A percentile compares a stretch with the other conserved stretches of the same genome.
Conservation (phyloP, 2,888 invertebrate genomes). For the Drepanosiphum platanoidis region DNA sequence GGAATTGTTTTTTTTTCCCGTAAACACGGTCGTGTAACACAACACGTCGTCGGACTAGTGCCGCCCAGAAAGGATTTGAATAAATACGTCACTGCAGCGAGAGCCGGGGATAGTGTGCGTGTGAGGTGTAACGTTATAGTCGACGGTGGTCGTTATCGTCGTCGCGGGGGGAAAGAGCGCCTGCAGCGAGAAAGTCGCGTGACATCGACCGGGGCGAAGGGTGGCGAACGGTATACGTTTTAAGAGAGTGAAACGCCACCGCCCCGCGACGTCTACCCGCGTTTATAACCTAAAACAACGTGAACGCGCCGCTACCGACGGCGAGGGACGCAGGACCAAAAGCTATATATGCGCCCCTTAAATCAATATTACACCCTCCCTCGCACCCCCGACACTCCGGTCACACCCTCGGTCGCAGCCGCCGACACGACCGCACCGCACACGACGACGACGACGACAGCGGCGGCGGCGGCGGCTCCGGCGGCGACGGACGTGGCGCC, state of each 20-base stretch:
- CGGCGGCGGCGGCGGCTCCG: no score
- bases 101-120: no score
- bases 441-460: not conserved
- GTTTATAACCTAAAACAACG: slow-evolving; percentile 29
- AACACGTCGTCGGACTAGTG: no score
- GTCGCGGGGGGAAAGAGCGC: not conserved
- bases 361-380: slow-evolving; percentile 62
- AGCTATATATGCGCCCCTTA: slow-evolving; percentile 49
- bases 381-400: slow-evolving; percentile 4
- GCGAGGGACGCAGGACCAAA: slow-evolving; percentile 53
- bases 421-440: not conserved
- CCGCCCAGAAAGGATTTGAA: no score
- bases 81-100: no score
- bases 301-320: slow-evolving; percentile 1
- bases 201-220: not conserved
- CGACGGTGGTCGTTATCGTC: no score
- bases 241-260: not conserved
- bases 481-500: slow-evolving; percentile 21
- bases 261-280: not conserved
- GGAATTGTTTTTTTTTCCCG: no score
- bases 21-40: no score
- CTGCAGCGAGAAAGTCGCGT: not conserved
- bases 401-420: slow-evolving; percentile 14
- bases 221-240: not conserved
- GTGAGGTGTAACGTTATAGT: no score